These are phyloP conservation scores for Oeneis ivallda DNA, from an alignment of 2,888 invertebrate genomes.

Conservation along the genomic window DNA sequence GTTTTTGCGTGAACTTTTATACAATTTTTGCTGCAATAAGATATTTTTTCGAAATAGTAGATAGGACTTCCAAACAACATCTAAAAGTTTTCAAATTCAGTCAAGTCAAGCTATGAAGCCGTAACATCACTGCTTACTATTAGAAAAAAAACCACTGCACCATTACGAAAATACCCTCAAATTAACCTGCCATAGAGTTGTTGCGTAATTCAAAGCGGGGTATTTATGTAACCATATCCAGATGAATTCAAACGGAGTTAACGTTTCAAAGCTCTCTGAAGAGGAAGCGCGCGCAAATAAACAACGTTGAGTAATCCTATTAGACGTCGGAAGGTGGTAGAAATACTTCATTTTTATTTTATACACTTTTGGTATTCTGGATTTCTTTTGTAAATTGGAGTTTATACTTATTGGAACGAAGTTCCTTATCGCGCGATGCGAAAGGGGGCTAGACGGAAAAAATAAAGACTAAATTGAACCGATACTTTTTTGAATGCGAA, in stretches of 20 bases:
- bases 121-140: not conserved
- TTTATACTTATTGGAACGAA: too few relatives aligned
- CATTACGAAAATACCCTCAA: not conserved
- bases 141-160: not conserved
- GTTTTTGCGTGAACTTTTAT: too few relatives aligned
- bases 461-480: too few relatives aligned
- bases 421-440: too few relatives aligned
- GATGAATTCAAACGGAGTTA: constrained; percentile 50
- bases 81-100: too few relatives aligned
- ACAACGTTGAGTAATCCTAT: constrained; percentile 28
- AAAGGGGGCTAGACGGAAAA: too few relatives aligned
- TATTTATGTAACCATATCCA: constrained; percentile 17
- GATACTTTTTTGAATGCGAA: too few relatives aligned
- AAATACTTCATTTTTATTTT: constrained; percentile 17
- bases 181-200: constrained; percentile 3
- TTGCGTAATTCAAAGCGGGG: not conserved
- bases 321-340: constrained; percentile 25
- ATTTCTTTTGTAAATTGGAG: too few relatives aligned
- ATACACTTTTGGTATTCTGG: not conserved
- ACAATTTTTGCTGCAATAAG: too few relatives aligned
- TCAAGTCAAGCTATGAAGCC: too few relatives aligned
- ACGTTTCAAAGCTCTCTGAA: constrained; percentile 59
- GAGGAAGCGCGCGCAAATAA: constrained; percentile 41
- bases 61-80: too few relatives aligned
- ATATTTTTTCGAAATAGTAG: too few relatives aligned